These are phyloP conservation scores for Rhea americana DNA, from an alignment of 2,113 vertebrate species.

Conservation along the genomic window DNA sequence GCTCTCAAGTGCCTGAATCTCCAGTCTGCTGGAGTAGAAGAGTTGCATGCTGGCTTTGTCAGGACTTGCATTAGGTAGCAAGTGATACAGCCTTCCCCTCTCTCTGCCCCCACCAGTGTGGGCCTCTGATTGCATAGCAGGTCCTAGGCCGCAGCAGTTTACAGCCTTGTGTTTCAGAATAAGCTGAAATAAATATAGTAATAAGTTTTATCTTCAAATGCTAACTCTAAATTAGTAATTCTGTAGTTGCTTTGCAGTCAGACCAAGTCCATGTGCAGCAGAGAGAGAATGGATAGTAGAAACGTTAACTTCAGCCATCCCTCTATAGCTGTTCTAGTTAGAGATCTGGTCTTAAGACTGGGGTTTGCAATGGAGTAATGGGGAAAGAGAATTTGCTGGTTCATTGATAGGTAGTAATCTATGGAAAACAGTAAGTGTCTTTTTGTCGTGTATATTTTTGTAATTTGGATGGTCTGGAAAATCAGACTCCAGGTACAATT, in stretches of 20 bases:
- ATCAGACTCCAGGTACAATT: neutral
- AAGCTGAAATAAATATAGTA: neutral
- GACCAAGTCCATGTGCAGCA: rapidly evolving
- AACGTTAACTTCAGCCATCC: rapidly evolving
- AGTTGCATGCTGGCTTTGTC: too few relatives aligned
- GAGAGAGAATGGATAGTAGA: rapidly evolving
- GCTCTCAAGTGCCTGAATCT: rapidly evolving
- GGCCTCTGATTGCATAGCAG: rapidly evolving
- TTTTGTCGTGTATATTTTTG: neutral
- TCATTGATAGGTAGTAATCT: neutral
- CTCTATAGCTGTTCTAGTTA: neutral
- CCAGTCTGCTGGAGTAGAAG: too few relatives aligned
- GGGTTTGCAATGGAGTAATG: neutral
- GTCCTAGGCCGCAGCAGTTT: neutral
- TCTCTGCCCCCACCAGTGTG: too few relatives aligned
- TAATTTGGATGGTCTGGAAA: neutral
- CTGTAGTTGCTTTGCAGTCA: rapidly evolving
- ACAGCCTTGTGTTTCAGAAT: neutral
- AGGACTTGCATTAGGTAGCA: rapidly evolving
- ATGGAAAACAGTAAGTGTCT: neutral
- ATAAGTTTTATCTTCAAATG: neutral
- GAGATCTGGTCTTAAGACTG: neutral
- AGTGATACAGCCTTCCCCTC: too few relatives aligned
- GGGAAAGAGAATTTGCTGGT: neutral
- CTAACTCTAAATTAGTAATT: neutral